These are phyloP conservation scores for Sinocyclocheilus rhinocerous DNA, from an alignment of 2,113 vertebrate genomes.

Conservation along the genomic window DNA sequence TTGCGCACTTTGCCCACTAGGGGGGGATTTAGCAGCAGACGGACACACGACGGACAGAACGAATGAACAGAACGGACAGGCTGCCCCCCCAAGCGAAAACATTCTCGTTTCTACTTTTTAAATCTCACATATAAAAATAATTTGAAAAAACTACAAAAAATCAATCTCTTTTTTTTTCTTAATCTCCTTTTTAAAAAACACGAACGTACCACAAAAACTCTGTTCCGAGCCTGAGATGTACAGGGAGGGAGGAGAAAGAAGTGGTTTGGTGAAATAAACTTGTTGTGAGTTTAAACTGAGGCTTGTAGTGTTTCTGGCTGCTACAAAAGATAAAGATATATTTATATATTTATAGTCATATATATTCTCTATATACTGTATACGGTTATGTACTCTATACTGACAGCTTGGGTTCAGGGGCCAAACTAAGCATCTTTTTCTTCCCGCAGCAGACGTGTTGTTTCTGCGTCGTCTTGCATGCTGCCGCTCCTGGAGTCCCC, in stretches of 20 bases:
- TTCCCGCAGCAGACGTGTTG: conserved; percentile 81
- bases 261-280: conserved; percentile 45
- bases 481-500: conserved; percentile 61
- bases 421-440: conserved; percentile 90
- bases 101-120: conserved; percentile 92
- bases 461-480: conserved; percentile 74
- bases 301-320: conserved; percentile 96
- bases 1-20: conserved; percentile 90
- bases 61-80: conserved; percentile 75
- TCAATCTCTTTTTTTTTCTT: conserved; percentile 82
- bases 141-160: conserved; percentile 95
- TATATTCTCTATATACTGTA: conserved; percentile 75
- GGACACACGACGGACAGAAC: conserved; percentile 61
- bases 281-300: conserved; percentile 70
- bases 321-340: conserved; percentile 93
- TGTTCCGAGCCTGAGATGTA: conserved; percentile 96
- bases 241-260: conserved; percentile 78
- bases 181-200: conserved; percentile 84
- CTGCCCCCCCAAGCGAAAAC: conserved; percentile 93
- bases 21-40: conserved; percentile 74
- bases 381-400: conserved; percentile 83
- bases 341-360: conserved; percentile 69
- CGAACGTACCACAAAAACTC: conserved; percentile 98
- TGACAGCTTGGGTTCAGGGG: conserved; percentile 80
- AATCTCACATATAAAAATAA: conserved; percentile 99